These are phyloP conservation scores for Athene noctua DNA, from an alignment of 2,113 vertebrate genomes.

Conservation along the genomic window DNA sequence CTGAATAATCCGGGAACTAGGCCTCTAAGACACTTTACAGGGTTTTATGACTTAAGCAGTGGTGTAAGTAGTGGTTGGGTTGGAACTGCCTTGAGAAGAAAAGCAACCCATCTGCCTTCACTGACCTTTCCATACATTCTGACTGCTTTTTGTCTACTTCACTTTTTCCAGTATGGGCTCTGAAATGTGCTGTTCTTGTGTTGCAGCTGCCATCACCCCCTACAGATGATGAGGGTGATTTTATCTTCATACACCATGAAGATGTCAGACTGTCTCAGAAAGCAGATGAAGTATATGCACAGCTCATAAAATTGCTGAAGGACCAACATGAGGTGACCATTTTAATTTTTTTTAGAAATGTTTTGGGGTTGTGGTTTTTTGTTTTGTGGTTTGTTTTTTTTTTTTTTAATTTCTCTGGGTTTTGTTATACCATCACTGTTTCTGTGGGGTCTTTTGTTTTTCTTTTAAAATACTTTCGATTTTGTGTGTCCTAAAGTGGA, in stretches of 20 bases:
- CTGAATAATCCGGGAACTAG: not conserved
- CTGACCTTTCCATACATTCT: not conserved
- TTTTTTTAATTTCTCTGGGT: not conserved
- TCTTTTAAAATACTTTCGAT: not conserved
- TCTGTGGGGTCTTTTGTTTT: not conserved
- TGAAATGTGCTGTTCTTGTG: not conserved
- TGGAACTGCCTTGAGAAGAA: not conserved
- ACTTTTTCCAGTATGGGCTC: not conserved
- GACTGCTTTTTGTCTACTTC: not conserved
- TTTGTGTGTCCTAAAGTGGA: not conserved
- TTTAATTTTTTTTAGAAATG: not conserved
- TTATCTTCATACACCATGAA: slow-evolving; percentile 91
- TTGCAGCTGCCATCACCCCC: slow-evolving; percentile 89
- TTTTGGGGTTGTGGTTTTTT: not conserved
- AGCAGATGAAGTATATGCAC: slow-evolving; percentile 85
- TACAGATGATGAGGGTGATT: slow-evolving; percentile 88
- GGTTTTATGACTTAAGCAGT: not conserved
- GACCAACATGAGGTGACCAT: slow-evolving; percentile 86
- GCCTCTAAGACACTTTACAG: not conserved
- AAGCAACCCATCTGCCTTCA: not conserved
- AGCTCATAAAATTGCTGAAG: slow-evolving; percentile 86
- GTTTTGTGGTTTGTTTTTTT: not conserved
- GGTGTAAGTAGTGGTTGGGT: not conserved
- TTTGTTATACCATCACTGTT: not conserved
- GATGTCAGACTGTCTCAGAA: slow-evolving; percentile 88